Evolutionary conservation across 2,888 invertebrate genomes (phyloP).

Genomic region (Lycaena phlaeas): DNA sequence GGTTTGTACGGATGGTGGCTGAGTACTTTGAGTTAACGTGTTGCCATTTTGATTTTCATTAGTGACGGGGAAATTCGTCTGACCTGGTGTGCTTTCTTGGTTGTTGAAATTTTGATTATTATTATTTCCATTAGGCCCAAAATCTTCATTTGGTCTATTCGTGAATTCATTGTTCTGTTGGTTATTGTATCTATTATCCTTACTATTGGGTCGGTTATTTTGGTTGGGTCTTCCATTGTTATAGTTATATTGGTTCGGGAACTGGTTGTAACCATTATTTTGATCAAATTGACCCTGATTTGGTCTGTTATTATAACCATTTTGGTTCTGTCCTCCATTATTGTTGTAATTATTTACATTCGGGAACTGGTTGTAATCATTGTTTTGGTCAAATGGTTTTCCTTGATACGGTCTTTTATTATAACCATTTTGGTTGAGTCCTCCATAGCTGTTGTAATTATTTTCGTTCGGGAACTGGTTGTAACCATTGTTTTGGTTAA

Average conservation of each 20-base stretch:
- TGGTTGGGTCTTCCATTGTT: neutral
- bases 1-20: conserved; percentile 16
- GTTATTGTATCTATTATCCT: neutral
- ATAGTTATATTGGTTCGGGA: no score
- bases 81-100: no score
- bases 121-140: conserved; percentile 8
- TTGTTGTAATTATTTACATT: neutral
- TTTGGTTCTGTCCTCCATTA: neutral
- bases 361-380: conserved; percentile 7
- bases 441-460: conserved; percentile 11
- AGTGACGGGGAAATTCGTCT: conserved; percentile 6
- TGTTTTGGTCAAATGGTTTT: conserved; percentile 8
- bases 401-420: conserved; percentile 13
- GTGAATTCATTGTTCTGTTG: no score
- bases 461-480: neutral
- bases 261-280: neutral
- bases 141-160: no score
- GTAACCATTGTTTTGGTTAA: conserved; percentile 11
- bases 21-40: neutral
- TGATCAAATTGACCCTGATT: conserved; percentile 1
- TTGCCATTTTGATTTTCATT: neutral
- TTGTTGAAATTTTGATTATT: conserved; percentile 11
- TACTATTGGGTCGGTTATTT: neutral
- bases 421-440: conserved; percentile 8
- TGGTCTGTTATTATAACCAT: neutral